A percentile compares a stretch with the other conserved stretches of the same genome.
Evolutionary conservation across 2,797 vertebrate species (phyloP).

Genomic region (Okamejei kenojei): DNA sequence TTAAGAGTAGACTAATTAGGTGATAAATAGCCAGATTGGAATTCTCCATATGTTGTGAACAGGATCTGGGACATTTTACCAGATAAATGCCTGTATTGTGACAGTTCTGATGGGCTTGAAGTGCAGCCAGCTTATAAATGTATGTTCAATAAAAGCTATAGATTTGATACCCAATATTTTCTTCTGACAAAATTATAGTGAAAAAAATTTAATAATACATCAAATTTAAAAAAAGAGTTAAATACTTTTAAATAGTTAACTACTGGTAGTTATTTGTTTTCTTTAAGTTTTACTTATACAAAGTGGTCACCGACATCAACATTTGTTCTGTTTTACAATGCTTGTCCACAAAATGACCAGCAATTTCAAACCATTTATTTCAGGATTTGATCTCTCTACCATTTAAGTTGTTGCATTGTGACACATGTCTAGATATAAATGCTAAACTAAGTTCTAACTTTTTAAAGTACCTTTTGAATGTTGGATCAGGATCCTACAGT

Average conservation of each 20-base stretch:
- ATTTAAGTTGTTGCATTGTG: background rate
- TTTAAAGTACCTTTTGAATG: too few relatives aligned
- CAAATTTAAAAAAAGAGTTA: background rate
- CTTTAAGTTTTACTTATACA: background rate
- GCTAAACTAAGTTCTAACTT: background rate
- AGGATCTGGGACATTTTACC: too few relatives aligned
- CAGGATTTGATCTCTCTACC: background rate
- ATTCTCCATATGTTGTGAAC: too few relatives aligned
- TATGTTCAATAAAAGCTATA: background rate
- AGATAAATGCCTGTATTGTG: too few relatives aligned
- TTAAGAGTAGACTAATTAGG: too few relatives aligned
- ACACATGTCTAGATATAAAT: background rate
- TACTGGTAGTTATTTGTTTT: background rate
- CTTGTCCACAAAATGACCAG: too few relatives aligned
- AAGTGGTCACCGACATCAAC: background rate
- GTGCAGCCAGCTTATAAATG: too few relatives aligned
- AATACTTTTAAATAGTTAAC: background rate
- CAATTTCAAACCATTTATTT: background rate
- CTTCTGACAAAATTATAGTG: background rate
- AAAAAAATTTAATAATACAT: background rate
- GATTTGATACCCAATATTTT: constrained; percentile 20
- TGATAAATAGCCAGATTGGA: too few relatives aligned
- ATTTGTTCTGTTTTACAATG: too few relatives aligned
- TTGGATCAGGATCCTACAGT: background rate
- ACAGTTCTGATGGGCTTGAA: too few relatives aligned